Conservation (phyloP, 2,113 vertebrate genomes). For the Axis porcinus region DNA sequence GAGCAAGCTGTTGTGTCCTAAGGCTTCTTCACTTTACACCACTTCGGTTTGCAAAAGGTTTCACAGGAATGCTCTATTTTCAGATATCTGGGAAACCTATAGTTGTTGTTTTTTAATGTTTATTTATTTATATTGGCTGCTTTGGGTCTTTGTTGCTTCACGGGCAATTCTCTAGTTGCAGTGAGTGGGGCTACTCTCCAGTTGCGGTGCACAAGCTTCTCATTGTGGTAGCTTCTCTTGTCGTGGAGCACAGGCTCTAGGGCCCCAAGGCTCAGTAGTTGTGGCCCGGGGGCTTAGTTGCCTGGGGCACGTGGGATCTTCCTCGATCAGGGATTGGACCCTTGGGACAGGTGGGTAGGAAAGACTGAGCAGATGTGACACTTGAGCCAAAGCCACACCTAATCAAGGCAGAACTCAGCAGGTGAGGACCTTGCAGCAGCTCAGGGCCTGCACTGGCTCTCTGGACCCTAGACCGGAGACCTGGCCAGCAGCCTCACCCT, state of each 20-base stretch:
- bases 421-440: not conserved
- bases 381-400: not conserved
- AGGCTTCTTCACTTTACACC: not conserved
- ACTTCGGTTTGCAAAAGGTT: not conserved
- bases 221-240: not conserved
- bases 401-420: not conserved
- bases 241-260: not conserved
- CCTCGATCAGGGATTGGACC: not conserved
- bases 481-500: not conserved
- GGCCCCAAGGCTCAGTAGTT: not conserved
- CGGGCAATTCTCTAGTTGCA: not conserved
- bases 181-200: not conserved
- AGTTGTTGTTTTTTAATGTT: not conserved
- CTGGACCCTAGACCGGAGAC: not conserved
- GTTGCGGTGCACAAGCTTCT: not conserved
- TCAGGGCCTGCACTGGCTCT: accelerated
- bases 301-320: not conserved
- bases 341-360: not conserved
- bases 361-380: not conserved
- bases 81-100: not conserved
- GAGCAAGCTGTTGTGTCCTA: not conserved
- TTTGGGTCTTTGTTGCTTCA: not conserved
- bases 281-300: not conserved
- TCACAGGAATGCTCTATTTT: not conserved
- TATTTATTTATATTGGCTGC: not conserved